A percentile compares a stretch with the other conserved stretches of the same genome.
These are phyloP conservation scores for Ascaphus truei DNA, from an alignment of 2,113 vertebrate genomes.

Conservation along the genomic window DNA sequence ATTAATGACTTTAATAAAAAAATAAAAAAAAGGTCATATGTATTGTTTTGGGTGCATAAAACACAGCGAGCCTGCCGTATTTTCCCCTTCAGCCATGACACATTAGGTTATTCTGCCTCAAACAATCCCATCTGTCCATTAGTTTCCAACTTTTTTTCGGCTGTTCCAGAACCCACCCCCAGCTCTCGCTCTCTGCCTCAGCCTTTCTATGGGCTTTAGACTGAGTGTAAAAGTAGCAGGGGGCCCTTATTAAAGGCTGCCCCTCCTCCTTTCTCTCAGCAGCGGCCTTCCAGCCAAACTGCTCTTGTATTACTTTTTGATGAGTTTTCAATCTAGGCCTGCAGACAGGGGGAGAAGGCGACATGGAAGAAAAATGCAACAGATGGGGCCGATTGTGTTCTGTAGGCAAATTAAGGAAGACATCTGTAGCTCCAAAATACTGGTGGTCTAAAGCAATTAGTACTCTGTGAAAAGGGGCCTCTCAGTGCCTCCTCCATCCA, in stretches of 20 bases:
- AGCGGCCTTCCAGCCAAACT: slow-evolving; percentile 87
- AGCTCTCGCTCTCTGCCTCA: slow-evolving; percentile 53
- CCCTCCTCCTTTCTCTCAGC: slow-evolving; percentile 60
- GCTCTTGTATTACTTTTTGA: slow-evolving; percentile 99
- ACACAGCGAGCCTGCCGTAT: slow-evolving; percentile 61
- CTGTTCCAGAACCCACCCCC: slow-evolving; percentile 50
- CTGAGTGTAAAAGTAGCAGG: slow-evolving; percentile 80
- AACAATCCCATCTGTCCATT: slow-evolving; percentile 89
- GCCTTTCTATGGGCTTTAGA: slow-evolving; percentile 65
- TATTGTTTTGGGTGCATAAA: slow-evolving; percentile 72
- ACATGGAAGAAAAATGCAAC: slow-evolving; percentile 84
- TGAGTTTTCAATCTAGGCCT: slow-evolving; percentile 96
- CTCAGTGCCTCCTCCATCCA: slow-evolving; percentile 81
- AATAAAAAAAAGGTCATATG: slow-evolving; percentile 52
- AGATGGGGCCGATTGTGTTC: slow-evolving; percentile 98
- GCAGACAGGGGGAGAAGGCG: slow-evolving; percentile 81
- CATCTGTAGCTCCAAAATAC: slow-evolving; percentile 94
- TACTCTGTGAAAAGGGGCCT: slow-evolving; percentile 85
- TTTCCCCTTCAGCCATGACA: slow-evolving; percentile 56
- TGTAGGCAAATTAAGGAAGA: slow-evolving; percentile 95
- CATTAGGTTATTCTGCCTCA: slow-evolving; percentile 86
- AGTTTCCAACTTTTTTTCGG: slow-evolving; percentile 63
- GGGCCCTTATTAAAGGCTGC: slow-evolving; percentile 79
- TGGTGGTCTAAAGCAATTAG: slow-evolving; percentile 92
- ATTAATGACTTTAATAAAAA: rapidly evolving